phyloP scores from a whole-genome alignment of 2,797 vertebrate genomes.

The Myiotriccus ornatus region DNA sequence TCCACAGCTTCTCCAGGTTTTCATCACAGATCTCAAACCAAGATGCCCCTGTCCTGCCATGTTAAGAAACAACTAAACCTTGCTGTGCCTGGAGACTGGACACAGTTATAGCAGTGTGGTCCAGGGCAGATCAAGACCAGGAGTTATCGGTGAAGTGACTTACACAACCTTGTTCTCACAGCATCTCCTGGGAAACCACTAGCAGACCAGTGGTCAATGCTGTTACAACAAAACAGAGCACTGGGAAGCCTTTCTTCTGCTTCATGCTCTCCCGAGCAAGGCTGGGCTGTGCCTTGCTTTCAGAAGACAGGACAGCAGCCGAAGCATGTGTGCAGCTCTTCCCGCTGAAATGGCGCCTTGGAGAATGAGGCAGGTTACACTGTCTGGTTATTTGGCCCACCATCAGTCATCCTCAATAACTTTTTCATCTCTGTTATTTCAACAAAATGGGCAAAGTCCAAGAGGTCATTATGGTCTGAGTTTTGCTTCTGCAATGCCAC shows the following conservation, averaged over 20 bases:
- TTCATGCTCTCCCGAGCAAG: background rate
- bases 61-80: background rate
- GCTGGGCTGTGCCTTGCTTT: background rate
- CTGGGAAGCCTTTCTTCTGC: constrained; percentile 5
- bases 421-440: constrained; percentile 10
- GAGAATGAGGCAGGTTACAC: background rate
- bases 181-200: background rate
- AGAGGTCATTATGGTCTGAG: background rate
- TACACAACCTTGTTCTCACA: background rate
- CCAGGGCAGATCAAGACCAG: background rate
- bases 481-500: background rate
- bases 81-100: background rate
- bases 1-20: background rate
- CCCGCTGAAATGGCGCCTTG: background rate
- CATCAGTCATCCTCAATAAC: background rate
- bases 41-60: background rate
- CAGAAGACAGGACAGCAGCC: background rate
- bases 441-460: background rate
- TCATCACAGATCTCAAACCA: background rate
- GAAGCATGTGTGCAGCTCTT: background rate
- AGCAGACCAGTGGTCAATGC: background rate
- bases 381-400: background rate
- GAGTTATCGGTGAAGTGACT: background rate
- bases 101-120: background rate
- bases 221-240: background rate